phyloP scores from a whole-genome alignment of 2,113 vertebrate genomes.

The Misgurnus mizolepis region DNA sequence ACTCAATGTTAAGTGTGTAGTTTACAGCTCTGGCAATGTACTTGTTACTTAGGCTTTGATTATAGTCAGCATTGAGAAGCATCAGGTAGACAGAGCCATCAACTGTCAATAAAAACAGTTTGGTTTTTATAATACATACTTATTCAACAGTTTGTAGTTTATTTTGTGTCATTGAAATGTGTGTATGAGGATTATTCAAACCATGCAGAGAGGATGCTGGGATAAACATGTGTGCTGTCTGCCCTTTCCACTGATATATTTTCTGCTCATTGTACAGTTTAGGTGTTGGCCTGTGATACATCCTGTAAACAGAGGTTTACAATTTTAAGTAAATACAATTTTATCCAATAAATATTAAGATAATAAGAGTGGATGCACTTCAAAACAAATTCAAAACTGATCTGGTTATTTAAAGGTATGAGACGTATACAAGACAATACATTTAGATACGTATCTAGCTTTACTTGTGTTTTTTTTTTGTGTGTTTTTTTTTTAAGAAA shows the following conservation, averaged over 20 bases:
- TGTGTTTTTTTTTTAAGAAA: no score
- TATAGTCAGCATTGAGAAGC: slow-evolving; percentile 75
- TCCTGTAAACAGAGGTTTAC: slow-evolving; percentile 61
- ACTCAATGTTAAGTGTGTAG: slow-evolving; percentile 72
- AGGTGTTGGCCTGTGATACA: slow-evolving; percentile 77
- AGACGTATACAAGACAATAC: no score
- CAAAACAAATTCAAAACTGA: no score
- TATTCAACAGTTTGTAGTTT: not conserved
- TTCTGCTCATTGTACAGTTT: slow-evolving; percentile 69
- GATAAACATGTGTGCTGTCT: slow-evolving; percentile 64
- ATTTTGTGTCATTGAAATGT: not conserved
- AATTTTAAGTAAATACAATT: no score
- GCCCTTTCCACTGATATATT: slow-evolving; percentile 67
- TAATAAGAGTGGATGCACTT: no score
- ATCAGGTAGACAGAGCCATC: slow-evolving; percentile 70
- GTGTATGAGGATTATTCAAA: slow-evolving; percentile 44
- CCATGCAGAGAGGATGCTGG: slow-evolving; percentile 66
- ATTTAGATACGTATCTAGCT: no score
- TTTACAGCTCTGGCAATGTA: slow-evolving; percentile 64
- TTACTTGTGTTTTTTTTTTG: no score
- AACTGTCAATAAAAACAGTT: slow-evolving; percentile 48
- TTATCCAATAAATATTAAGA: no score
- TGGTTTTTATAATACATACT: not conserved
- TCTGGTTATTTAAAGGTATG: no score
- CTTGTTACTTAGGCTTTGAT: slow-evolving; percentile 59